Evolutionary conservation across 2,797 vertebrate species (phyloP).

Genomic region (Geotrypetes seraphini): DNA sequence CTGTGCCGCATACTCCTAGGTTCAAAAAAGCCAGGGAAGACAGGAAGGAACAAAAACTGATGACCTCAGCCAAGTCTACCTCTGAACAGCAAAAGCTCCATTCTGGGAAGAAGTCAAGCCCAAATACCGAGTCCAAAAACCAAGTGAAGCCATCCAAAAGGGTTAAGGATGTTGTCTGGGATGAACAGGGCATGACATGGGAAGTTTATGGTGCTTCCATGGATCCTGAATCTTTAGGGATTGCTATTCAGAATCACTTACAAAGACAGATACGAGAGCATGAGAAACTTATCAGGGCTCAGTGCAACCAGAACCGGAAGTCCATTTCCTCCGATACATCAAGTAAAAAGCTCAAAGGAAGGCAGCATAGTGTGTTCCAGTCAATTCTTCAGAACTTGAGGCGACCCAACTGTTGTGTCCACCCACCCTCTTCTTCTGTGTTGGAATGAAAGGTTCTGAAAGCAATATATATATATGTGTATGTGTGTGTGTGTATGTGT

Average conservation of each 20-base stretch:
- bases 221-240: slow-evolving; percentile 86
- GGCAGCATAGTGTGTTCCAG: slow-evolving; percentile 81
- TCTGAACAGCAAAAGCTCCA: slow-evolving; percentile 27
- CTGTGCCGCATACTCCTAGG: slow-evolving; percentile 10
- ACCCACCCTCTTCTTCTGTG: slow-evolving; percentile 78
- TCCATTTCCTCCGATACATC: slow-evolving; percentile 68
- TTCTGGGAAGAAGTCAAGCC: slow-evolving; percentile 40
- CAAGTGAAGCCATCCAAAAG: slow-evolving; percentile 51
- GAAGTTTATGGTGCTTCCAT: slow-evolving; percentile 93
- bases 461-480: neutral
- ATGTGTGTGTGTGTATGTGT: too few species aligned
- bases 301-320: slow-evolving; percentile 63
- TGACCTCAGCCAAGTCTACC: slow-evolving; percentile 10
- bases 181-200: slow-evolving; percentile 98
- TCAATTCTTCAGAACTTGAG: slow-evolving; percentile 90
- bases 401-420: slow-evolving; percentile 82
- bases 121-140: slow-evolving; percentile 23
- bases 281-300: slow-evolving; percentile 71
- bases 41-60: slow-evolving; percentile 21
- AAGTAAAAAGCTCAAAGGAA: slow-evolving; percentile 75
- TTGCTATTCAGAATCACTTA: slow-evolving; percentile 94
- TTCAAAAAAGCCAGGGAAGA: slow-evolving; percentile 28
- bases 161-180: slow-evolving; percentile 87
- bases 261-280: slow-evolving; percentile 95
- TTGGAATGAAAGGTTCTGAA: slow-evolving; percentile 55